These are phyloP conservation scores for Epsilonema sp. DNA, from an alignment of 2,888 invertebrate species.

Conservation along the genomic window DNA sequence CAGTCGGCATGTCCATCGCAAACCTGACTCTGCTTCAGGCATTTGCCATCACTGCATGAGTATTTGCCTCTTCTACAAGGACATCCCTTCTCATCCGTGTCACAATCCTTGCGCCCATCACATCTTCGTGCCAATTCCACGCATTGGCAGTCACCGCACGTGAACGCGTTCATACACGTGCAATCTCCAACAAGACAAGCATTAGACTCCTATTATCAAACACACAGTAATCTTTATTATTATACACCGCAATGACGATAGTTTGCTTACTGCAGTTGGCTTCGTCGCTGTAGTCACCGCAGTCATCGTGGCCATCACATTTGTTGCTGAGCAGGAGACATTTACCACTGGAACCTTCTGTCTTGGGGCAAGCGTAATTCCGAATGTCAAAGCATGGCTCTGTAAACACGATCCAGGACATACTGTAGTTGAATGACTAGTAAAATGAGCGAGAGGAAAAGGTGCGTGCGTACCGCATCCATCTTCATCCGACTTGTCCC, in stretches of 20 bases:
- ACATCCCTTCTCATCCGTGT: slow-evolving; percentile 7
- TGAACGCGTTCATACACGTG: slow-evolving; percentile 3
- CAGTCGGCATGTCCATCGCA: slow-evolving; percentile 3
- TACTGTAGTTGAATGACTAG: too few relatives aligned
- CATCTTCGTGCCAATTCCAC: neutral
- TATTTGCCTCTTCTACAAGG: slow-evolving; percentile 1
- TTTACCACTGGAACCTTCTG: neutral
- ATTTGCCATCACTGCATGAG: slow-evolving; percentile 2
- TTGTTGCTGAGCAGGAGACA: slow-evolving; percentile 2
- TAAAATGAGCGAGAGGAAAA: too few relatives aligned
- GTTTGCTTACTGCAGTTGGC: slow-evolving; percentile 7
- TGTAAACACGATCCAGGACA: too few relatives aligned
- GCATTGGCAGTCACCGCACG: slow-evolving; percentile 8
- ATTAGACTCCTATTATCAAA: neutral
- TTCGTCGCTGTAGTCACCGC: slow-evolving; percentile 9
- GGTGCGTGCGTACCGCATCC: slow-evolving; percentile 6
- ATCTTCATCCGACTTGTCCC: slow-evolving; percentile 8
- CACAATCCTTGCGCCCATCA: slow-evolving; percentile 8
- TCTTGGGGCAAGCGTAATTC: slow-evolving; percentile 1
- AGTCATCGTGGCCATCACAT: slow-evolving; percentile 10
- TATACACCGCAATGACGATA: too few relatives aligned
- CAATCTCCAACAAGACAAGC: slow-evolving; percentile 3
- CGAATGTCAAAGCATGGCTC: slow-evolving; percentile 4
- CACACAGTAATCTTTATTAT: neutral
- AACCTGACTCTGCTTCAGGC: neutral